Base-by-base conservation (phyloP, 2,113 vertebrate genomes). In the Uria aalge region DNA sequence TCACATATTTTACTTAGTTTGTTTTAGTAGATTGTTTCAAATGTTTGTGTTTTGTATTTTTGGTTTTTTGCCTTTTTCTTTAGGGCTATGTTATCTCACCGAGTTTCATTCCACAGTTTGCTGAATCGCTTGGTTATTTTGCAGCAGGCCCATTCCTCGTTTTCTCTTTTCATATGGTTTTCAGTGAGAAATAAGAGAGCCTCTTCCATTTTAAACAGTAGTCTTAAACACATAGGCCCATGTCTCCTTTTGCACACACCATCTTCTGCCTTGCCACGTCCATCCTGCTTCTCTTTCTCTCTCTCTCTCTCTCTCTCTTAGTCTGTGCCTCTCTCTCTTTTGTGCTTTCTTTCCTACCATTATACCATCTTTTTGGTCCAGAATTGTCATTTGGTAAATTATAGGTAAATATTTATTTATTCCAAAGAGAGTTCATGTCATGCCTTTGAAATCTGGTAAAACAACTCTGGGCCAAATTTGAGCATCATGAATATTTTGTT, bases 381-480 rank as follows among this genome's bases (percentile, higher is more conserved):
- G 96, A 98, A 94, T 98, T 98, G 95, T 98, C 88, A 80, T 95
- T 97, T 50, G 78, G 29, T 97, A 91, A 97, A 96, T 92, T 32
- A 38, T 47, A 94, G 75, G 47, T 94, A 96, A 97, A 95, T 48
- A 94, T 73, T 92, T 85, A 34, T 52, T 91, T 95, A 19, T 97
- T 95, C 32, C 17, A 66, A 90, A 85, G 45, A 92, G 16, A 73
- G 36, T 72, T 88, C n/a, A 62, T 84, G 69, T 75, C 85, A 23
- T 95, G 48, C 52, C 52, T 96, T 84, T 91, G 76, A 87, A 97
- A 97, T 82, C 40, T 87, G 72, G 26, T 88, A 32, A 93, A 98
- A 94, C 97, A 98, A 98, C 82, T 98, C 97, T 98, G 98, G 98
- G 95, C 98, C 98, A 98, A 98, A 98, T 95, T 91, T 92, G 94